Evolutionary conservation across 2,888 invertebrate genomes (phyloP), one percentile per base, ranked within the genome.

Genomic region (Aelia acuminata): DNA sequence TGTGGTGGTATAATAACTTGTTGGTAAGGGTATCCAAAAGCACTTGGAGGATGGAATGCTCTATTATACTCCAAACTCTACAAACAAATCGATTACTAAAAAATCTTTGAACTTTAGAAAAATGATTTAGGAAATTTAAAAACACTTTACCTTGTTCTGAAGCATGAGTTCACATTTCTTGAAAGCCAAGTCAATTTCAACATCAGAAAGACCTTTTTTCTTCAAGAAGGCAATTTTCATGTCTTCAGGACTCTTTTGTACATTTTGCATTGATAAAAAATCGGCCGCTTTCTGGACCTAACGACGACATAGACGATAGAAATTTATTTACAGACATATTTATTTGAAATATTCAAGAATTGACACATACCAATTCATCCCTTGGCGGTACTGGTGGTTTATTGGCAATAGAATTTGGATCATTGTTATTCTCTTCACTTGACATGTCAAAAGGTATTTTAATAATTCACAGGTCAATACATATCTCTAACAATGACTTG

Each of bases 241-340:
- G 53, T 90, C 89, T 31, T 88, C 26, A 10, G 90, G 85, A 48
- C 90, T 89, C 15, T 88, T 89, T 20, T 88, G 85, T 0, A 90
- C 89, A 85, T 90, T 90, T 2, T 89, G 88, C 22, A 89, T 89
- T 20, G 87, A 87, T n/a, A 90, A 57, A 86, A 90, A 90, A 50
- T 90, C 87, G 0, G 89, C 90, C n/a, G 90, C 90, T 18, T 89
- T 90, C 84, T 90, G 86, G 0, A 90, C 90, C 90, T 90, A 86
- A 20, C 3, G 57, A 88, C 31, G 47, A 26, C 13, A 47, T n/a
- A n/a, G n/a, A 13, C 18, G 10, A 31, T 5, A 53, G 1, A 20
- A 49, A 85, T 31, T 53, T 8, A 53, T 49, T 31, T 18, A 15
- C 0, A 39, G n/a, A n/a, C 22, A 49, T 22, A 13, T 26, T 10